These are phyloP conservation scores for Balaeniceps rex DNA, from an alignment of 2,113 vertebrate species.

Conservation along the genomic window DNA sequence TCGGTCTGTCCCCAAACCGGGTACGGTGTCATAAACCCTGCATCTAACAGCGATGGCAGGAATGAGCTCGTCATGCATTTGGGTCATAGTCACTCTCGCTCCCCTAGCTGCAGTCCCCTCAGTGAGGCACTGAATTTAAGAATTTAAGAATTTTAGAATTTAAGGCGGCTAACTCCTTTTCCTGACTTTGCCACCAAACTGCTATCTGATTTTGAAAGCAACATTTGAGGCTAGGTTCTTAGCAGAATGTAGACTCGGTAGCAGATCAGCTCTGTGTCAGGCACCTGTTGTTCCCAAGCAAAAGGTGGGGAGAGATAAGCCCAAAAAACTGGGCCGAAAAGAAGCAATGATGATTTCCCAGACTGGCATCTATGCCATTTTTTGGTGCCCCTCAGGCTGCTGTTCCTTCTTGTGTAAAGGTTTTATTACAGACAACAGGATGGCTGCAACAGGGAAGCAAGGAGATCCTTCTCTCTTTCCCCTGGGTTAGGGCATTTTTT, in stretches of 20 bases:
- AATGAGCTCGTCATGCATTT: accelerated
- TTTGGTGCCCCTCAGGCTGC: not conserved
- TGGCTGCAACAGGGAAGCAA: not conserved
- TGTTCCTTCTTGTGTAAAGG: not conserved
- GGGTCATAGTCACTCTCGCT: no score
- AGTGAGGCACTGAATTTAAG: not conserved
- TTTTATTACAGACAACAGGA: not conserved
- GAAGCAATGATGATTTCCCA: not conserved
- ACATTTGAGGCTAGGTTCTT: not conserved
- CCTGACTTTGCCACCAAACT: not conserved
- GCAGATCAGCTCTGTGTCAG: not conserved
- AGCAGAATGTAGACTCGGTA: not conserved
- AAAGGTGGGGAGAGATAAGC: not conserved
- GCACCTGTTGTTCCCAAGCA: not conserved
- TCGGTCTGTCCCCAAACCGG: not conserved
- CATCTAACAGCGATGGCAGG: not conserved
- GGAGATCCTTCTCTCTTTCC: not conserved
- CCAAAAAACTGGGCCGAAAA: not conserved
- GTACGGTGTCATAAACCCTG: not conserved
- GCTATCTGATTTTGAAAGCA: not conserved
- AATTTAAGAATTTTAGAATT: not conserved
- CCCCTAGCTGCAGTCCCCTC: not conserved
- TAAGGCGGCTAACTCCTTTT: no score
- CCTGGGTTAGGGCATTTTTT: no score
- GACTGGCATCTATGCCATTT: not conserved